These are phyloP conservation scores for Cylindroiulus punctatus DNA, from an alignment of 2,888 invertebrate genomes.

Conservation along the genomic window DNA sequence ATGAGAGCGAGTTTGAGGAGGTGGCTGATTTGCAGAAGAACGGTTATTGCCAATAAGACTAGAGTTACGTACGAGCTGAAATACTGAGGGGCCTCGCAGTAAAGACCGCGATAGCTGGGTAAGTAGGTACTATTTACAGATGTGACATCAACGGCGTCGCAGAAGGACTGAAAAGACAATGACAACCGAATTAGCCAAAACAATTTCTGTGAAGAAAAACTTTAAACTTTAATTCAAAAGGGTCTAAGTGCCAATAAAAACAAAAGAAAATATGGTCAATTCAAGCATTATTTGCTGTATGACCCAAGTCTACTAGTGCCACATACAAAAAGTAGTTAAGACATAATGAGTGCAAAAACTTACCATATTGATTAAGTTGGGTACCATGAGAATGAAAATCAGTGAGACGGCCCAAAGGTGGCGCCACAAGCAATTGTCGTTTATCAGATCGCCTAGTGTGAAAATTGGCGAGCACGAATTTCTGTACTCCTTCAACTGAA, in stretches of 20 bases:
- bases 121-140: not conserved
- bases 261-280: not conserved
- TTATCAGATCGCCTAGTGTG: constrained; percentile 55
- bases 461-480: constrained; percentile 30
- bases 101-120: not conserved
- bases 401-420: constrained; percentile 64
- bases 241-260: no score
- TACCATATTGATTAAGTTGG: constrained; percentile 74
- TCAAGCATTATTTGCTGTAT: not conserved
- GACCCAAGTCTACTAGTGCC: no score
- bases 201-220: not conserved
- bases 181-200: constrained; percentile 37
- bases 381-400: constrained; percentile 71
- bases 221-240: no score
- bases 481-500: constrained; percentile 28
- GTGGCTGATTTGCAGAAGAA: constrained; percentile 78
- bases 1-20: constrained; percentile 75
- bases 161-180: constrained; percentile 57
- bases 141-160: constrained; percentile 12
- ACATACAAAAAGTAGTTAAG: not conserved
- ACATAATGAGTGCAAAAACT: constrained; percentile 61
- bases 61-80: constrained; percentile 77
- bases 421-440: constrained; percentile 56
- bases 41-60: constrained; percentile 75
- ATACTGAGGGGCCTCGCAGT: constrained; percentile 69